Evolutionary conservation across 1,140 invertebrate species (phyloP), one percentile per base, ranked within the genome.

Genomic region (Drosophila equinoxialis): DNA sequence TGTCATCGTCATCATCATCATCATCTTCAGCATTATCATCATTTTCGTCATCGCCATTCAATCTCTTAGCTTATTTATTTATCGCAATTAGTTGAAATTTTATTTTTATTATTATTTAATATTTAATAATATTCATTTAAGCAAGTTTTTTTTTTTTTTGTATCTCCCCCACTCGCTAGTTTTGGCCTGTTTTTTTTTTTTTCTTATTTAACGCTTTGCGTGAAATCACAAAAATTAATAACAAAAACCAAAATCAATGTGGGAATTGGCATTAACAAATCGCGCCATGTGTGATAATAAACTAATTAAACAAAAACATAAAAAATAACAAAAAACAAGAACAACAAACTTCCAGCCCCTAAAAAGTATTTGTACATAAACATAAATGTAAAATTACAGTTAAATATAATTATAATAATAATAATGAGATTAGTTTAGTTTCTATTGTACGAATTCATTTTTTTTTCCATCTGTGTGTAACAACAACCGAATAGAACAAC

Each of bases 261-360:
- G 74, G 74, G 66, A 77, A 74, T 37, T 59, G 57, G 69, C 69
- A 78, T 48, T 62, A 71, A 57, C 72, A 64, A 65, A 72, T 55
- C 62, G 59, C 83, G 77, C 71, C 74, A 84, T 86, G 82, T 86
- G 82, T 87, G 87, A 86, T 85, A 81, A 85, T 81, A 85, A 80
- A 81, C 77, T 68, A 74, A 80, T 61, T 77, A 80, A 79, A 30
- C 30, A 68, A 74, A 79, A 87, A 87, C 77, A 74, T n/a, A 77
- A 87, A 68, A 75, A 65, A 74, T 74, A 87, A 87, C 74, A 74
- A 77, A 87, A 68, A 75, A 63, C 59, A 67, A 65, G 45, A 51
- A 51, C 45, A 51, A 51, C 45, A 51, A 51, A 51, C 45, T 75
- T 75, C 23, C 57, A 26, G 67, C 59, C 66, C 74, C 59, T 77